Percentiles rank a stretch among this genome's conserved stretches.
phyloP scores from a whole-genome alignment of 2,797 vertebrate species.

The Cygnus olor region DNA sequence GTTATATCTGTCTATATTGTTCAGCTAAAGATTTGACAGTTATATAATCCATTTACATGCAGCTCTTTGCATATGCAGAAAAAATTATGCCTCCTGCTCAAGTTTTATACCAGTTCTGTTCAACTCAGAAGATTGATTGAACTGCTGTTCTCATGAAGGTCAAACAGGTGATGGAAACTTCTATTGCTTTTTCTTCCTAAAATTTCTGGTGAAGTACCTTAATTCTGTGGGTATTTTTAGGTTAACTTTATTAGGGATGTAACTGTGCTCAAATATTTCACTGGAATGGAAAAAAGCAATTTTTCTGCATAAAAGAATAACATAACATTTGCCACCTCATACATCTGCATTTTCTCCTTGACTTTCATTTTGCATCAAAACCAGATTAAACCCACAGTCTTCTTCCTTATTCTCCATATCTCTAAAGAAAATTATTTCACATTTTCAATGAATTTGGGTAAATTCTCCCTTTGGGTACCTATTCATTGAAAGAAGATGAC shows the following conservation, averaged over 20 bases:
- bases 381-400: not conserved
- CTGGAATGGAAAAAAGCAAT: not conserved
- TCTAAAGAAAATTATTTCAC: not conserved
- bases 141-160: slow-evolving; percentile 26
- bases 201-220: not conserved
- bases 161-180: not conserved
- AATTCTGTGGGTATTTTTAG: not conserved
- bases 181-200: not conserved
- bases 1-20: slow-evolving; percentile 11
- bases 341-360: not conserved
- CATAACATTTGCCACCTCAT: not conserved
- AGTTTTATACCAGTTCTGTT: slow-evolving; percentile 31
- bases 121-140: slow-evolving; percentile 33
- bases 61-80: slow-evolving; percentile 29
- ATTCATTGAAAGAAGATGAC: not conserved
- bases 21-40: slow-evolving; percentile 9
- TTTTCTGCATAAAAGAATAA: not conserved
- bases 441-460: not conserved
- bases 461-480: not conserved
- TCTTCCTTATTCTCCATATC: not conserved
- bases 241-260: not conserved
- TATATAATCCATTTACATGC: slow-evolving; percentile 27
- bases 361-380: not conserved
- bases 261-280: not conserved
- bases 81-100: slow-evolving; percentile 36